Conservation (phyloP, 2,797 vertebrate genomes). For the Enteromius fasciolatus region DNA sequence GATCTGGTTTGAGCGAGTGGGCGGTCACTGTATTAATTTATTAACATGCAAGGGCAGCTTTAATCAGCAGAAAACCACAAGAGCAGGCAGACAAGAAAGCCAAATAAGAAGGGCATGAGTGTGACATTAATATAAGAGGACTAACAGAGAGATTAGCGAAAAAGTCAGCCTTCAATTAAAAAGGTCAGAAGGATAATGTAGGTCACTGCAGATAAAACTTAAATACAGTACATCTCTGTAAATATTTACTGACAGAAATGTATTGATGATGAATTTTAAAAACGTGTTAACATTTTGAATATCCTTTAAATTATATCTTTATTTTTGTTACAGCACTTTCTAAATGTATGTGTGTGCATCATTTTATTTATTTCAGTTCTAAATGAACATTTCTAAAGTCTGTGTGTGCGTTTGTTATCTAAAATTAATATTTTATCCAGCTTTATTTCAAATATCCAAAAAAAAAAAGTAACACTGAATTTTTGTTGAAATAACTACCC, state of each 20-base stretch:
- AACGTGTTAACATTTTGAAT: background rate
- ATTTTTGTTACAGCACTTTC: background rate
- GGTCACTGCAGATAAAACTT: background rate
- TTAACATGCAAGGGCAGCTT: conserved; percentile 64
- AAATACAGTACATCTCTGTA: background rate
- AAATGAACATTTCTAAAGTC: background rate
- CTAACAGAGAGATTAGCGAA: conserved; percentile 8
- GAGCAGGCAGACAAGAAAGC: conserved; percentile 49
- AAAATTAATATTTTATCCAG: background rate
- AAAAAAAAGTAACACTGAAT: no score
- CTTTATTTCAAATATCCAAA: background rate
- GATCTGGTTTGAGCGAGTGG: conserved; percentile 60
- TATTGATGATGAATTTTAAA: background rate
- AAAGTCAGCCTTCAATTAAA: background rate
- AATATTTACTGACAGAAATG: background rate
- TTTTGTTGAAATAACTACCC: no score
- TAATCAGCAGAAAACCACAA: conserved; percentile 66
- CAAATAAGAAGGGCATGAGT: conserved; percentile 40
- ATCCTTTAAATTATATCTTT: background rate
- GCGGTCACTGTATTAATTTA: conserved; percentile 69
- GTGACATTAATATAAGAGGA: conserved; percentile 30
- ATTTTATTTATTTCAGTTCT: background rate
- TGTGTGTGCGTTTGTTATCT: background rate
- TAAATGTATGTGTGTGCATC: background rate
- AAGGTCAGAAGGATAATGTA: background rate